Evolutionary conservation across 2,888 invertebrate species (phyloP).

Genomic region (Cheilosia soror): DNA sequence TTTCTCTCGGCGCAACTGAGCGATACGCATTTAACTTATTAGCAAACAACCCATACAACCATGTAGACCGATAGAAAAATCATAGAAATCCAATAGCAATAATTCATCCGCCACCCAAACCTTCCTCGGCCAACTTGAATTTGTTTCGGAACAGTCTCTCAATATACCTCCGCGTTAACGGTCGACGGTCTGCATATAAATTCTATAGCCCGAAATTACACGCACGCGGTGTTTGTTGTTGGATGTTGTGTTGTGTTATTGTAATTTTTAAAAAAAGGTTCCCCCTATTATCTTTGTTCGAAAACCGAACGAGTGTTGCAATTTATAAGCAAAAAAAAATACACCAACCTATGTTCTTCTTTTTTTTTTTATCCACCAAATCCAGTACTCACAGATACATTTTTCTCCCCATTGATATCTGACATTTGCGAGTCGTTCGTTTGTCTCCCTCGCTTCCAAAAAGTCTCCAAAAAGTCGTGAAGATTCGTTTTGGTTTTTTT

Average conservation of each 20-base stretch:
- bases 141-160: constrained; percentile 64
- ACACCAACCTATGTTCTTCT: not conserved
- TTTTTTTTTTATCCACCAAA: not conserved
- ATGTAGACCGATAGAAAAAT: constrained; percentile 20
- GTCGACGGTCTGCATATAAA: constrained; percentile 42
- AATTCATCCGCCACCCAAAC: constrained; percentile 48
- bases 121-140: constrained; percentile 42
- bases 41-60: constrained; percentile 11
- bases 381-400: constrained; percentile 59
- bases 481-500: constrained; percentile 7
- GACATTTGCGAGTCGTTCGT: constrained; percentile 16
- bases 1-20: not conserved
- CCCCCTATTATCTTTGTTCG: not conserved
- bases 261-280: not conserved
- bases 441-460: constrained; percentile 30
- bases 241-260: constrained; percentile 13
- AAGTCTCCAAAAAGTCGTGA: not conserved
- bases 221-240: constrained; percentile 32
- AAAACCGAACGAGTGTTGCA: not conserved
- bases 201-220: constrained; percentile 14
- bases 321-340: not conserved
- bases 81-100: constrained; percentile 49
- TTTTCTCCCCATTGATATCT: constrained; percentile 37
- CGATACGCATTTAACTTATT: constrained; percentile 5
- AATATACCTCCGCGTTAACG: constrained; percentile 64